Percentiles rank a stretch among this genome's conserved stretches.
Conservation (phyloP, 2,888 invertebrate species). For the Poecilobothrus nobilitatus region DNA sequence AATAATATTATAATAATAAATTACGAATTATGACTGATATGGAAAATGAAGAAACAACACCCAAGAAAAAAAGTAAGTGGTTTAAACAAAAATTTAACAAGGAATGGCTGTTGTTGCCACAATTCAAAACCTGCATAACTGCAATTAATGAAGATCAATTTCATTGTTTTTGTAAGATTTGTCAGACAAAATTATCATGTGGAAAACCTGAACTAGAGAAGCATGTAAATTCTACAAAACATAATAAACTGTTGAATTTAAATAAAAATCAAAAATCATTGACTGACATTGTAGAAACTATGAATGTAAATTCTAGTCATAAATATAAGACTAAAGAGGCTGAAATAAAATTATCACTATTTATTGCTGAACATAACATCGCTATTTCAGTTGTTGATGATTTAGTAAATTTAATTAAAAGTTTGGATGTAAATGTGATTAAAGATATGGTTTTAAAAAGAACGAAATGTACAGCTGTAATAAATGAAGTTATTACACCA, state of each 20-base stretch:
- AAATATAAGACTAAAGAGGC: slow-evolving; percentile 8
- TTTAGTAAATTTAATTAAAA: slow-evolving; percentile 7
- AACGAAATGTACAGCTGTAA: slow-evolving; percentile 8
- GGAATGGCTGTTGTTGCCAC: slow-evolving; percentile 1
- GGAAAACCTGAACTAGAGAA: background rate
- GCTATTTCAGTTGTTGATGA: slow-evolving; percentile 8
- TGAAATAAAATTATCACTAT: slow-evolving; percentile 6
- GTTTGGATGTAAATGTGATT: slow-evolving; percentile 2
- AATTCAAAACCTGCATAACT: background rate
- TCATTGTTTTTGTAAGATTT: slow-evolving; percentile 8
- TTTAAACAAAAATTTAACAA: slow-evolving; percentile 1
- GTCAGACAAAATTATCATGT: background rate
- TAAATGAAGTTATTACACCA: slow-evolving; percentile 6
- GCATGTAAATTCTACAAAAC: slow-evolving; percentile 4
- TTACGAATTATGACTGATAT: background rate
- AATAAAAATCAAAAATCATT: slow-evolving; percentile 5
- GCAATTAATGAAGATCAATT: background rate
- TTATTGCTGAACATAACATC: slow-evolving; percentile 9
- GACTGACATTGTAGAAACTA: slow-evolving; percentile 2
- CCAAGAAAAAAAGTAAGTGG: slow-evolving; percentile 2
- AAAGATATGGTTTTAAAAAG: slow-evolving; percentile 8
- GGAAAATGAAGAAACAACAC: slow-evolving; percentile 7
- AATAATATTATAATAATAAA: too few relatives aligned
- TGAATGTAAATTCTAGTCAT: background rate
- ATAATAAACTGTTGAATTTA: background rate